These are phyloP conservation scores for Turnix velox DNA, from an alignment of 2,113 vertebrate genomes.

Conservation along the genomic window DNA sequence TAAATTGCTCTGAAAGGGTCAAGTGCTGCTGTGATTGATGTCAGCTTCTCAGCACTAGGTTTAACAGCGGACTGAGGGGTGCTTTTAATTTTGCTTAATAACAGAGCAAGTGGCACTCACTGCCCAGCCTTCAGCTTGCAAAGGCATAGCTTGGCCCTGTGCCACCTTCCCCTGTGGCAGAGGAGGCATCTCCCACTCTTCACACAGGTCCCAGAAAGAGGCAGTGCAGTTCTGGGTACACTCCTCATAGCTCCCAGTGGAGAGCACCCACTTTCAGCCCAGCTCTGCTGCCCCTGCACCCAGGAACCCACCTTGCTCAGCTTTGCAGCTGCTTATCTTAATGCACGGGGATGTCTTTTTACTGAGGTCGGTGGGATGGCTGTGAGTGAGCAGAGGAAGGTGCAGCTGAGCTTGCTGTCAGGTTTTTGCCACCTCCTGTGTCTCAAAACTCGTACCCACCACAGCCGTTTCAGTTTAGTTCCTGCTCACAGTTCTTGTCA, in stretches of 20 bases:
- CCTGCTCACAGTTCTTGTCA: not conserved
- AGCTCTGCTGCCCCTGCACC: not conserved
- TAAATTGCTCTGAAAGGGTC: not conserved
- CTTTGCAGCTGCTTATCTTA: not conserved
- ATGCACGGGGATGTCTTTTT: not conserved
- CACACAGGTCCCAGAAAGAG: not conserved
- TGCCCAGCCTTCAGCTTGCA: not conserved
- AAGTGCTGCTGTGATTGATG: not conserved
- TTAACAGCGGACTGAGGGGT: not conserved
- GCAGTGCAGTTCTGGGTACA: too few relatives aligned
- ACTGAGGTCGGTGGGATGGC: not conserved
- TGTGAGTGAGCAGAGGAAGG: not conserved
- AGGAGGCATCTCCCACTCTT: not conserved
- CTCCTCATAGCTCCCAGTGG: fast-evolving
- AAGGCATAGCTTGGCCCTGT: not conserved
- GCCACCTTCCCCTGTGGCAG: fast-evolving
- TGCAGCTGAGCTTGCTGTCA: not conserved
- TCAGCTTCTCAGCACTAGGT: not conserved
- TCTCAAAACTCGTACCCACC: not conserved
- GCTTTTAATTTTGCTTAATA: not conserved
- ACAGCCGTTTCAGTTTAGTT: not conserved
- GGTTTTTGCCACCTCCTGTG: fast-evolving
- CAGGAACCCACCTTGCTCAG: not conserved
- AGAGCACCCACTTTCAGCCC: not conserved
- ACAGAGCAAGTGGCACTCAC: not conserved